Base-by-base conservation (phyloP, 2,797 vertebrate species). In the Lithobates pipiens region DNA sequence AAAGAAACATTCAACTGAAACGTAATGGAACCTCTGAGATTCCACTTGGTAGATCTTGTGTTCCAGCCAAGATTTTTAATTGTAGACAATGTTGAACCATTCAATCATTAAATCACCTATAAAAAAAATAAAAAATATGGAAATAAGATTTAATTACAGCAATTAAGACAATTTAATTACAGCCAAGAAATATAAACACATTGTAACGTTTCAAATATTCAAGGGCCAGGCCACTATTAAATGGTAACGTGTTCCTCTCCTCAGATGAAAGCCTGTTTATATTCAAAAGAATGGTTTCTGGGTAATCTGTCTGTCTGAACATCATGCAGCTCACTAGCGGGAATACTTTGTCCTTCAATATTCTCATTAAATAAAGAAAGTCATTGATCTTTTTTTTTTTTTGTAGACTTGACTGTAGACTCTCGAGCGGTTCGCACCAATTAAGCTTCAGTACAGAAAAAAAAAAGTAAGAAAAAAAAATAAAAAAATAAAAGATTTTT, bases 331-430 rank as follows among this genome's bases (percentile, higher is more conserved):
- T 77, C 67, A 44, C 82, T 71, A 84, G 83, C 21, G 77, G 71
- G 84, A 80, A 85, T 85, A 76, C 32, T 78, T 68, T 85, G 84
- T 81, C 84, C 84, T 80, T 85, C 84, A 81, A 81, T 76, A 76
- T 81, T 36, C 72, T 81, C 78, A 85, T 85, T 85, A 76, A 69
- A 70, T n/a, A 85, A 80, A 73, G 68, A 71, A 85, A 75, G 57
- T 68, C 70, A 85, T 85, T 85, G 77, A 81, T 85, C 72, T 76
- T 10, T 42, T 75, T 81, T 44, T 18, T n/a, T 15, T 18, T 16
- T 16, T 18, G 39, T 70, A 50, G 10, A 70, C 27, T 54, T 85
- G 1, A n/a, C n/a, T n/a, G n/a, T n/a, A n/a, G n/a, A n/a, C 71
- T 80, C 61, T 67, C 46, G 25, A 25, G 61, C 46, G 44, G 67